Base-by-base conservation (phyloP, 2,888 invertebrate genomes). In the Sclerodermus sp. region DNA sequence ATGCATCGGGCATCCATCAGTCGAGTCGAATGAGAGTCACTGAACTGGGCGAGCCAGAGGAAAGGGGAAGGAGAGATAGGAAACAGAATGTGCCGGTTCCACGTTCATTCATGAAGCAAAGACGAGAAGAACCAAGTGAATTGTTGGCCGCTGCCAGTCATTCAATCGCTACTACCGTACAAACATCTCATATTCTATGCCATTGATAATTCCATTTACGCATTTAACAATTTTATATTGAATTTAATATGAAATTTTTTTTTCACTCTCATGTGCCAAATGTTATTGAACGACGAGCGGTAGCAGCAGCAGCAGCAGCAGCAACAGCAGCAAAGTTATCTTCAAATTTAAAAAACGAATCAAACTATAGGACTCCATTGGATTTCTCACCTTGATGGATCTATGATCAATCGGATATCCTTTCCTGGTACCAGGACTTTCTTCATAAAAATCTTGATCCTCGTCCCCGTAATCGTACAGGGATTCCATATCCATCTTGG, bases 381-480 rank as follows among this genome's bases (percentile, higher is more conserved):
- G 34, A 3, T 34, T 36, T 53, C 63, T 64, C 53, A 77, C 78
- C 69, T 78, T 78, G 45, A 76, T 71, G 23, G 68, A 69, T 56
- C 77, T 66, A 51, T 76, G 74, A 62, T 76, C 76, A 56, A 75
- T 77, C 14, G 74, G 75, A 53, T 76, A 76, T 46, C 72, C 66
- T 49, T 77, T 77, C 55, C 77, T 67, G 30, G 67, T 69, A 37
- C 72, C 73, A 34, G 84, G 81, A 55, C 82, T 83, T 40, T 85
- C 84, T 67, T 87, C 87, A 77, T 87, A 88, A 76, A 88, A 88
- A 60, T 86, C 85, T 57, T 88, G 85, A 71, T 87, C 87, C 68
- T 88, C 87, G 65, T 87, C 82, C 57, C 84, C 85, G 76, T 85
- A 87, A 76, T 88, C 87, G 73, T 84, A 79, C 67, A 79, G 68